Percentiles rank a stretch among this genome's conserved stretches.
phyloP scores from a whole-genome alignment of 2,888 invertebrate genomes.

The Agriopis leucophaearia region DNA sequence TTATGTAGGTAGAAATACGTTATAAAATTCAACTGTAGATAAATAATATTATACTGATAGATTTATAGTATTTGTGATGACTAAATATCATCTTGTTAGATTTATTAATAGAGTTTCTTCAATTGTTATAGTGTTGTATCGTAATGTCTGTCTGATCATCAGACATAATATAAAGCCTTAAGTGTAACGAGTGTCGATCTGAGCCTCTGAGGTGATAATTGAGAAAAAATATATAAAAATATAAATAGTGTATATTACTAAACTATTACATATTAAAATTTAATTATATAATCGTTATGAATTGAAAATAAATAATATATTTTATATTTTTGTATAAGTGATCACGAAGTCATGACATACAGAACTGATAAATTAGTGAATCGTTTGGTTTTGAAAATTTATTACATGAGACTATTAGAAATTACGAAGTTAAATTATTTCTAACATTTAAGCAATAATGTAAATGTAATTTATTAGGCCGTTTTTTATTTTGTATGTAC shows the following conservation, averaged over 20 bases:
- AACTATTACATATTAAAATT: slow-evolving; percentile 40
- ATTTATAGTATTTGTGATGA: slow-evolving; percentile 59
- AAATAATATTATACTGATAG: slow-evolving; percentile 47
- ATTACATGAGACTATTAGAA: slow-evolving; percentile 78
- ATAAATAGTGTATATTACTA: slow-evolving; percentile 25
- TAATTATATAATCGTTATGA: slow-evolving; percentile 69
- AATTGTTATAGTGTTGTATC: slow-evolving; percentile 24
- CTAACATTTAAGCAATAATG: slow-evolving; percentile 69
- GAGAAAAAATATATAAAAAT: slow-evolving; percentile 21
- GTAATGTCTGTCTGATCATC: slow-evolving; percentile 13
- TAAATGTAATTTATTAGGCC: slow-evolving; percentile 75
- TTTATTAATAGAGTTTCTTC: slow-evolving; percentile 41
- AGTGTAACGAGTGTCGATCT: slow-evolving; percentile 27
- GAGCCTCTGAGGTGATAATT: no score
- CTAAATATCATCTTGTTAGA: slow-evolving; percentile 55
- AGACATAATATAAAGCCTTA: slow-evolving; percentile 22
- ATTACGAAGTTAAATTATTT: slow-evolving; percentile 81
- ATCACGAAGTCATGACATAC: slow-evolving; percentile 70
- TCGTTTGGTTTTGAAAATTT: slow-evolving; percentile 76
- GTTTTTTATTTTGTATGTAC: slow-evolving; percentile 80
- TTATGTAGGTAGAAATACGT: slow-evolving; percentile 57
- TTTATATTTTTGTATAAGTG: slow-evolving; percentile 72
- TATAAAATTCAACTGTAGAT: slow-evolving; percentile 64
- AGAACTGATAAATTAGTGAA: slow-evolving; percentile 70
- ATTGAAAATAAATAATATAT: slow-evolving; percentile 57